Evolutionary conservation across 2,888 invertebrate genomes (phyloP), one percentile per base, ranked within the genome.

Genomic region (Venusia cambrica): DNA sequence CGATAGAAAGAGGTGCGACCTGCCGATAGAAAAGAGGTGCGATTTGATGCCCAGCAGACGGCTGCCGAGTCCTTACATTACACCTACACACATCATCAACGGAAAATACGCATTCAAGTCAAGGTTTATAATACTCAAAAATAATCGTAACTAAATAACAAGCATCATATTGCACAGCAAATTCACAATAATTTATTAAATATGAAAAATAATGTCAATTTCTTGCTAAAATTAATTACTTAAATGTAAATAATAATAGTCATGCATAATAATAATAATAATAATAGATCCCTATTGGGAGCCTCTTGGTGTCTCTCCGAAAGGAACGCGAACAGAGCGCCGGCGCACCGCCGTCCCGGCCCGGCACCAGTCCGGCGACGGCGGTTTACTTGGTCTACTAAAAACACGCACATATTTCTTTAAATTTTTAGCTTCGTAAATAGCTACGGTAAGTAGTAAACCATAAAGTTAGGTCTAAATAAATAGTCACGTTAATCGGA

Each of bases 91-190:
- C n/a, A n/a, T n/a, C n/a, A n/a, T 51, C 63, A 67, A 51, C 55
- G 60, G 58, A 66, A 68, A 63, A 60, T 61, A 61, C 56, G 60
- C 60, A 67, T 53, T 62, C 63, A 72, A 72, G 61, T 56, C 52
- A 52, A 48, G 14, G 4, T 20, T 15, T 11, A 2, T 11, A 39
- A 11, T 19, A 35, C 22, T 27, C 32, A 11, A 16, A 36, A 31
- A 18, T 40, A 40, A 65, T 71, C 69, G 69, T 72, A 80, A 80
- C 73, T 78, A 80, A 81, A 79, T 74, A 83, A 83, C 80, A 80
- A 84, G 83, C 84, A 74, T 75, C 70, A 54, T 81, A 84, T 84
- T 84, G 84, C 84, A 84, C 83, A 81, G 81, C 80, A 62, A 78
- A 77, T 83, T 73, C 73, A 75, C 67, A 76, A 77, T 77, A 77